These are phyloP conservation scores for Hydrotaea cyrtoneurina DNA, from an alignment of 2,888 invertebrate genomes.

Conservation along the genomic window DNA sequence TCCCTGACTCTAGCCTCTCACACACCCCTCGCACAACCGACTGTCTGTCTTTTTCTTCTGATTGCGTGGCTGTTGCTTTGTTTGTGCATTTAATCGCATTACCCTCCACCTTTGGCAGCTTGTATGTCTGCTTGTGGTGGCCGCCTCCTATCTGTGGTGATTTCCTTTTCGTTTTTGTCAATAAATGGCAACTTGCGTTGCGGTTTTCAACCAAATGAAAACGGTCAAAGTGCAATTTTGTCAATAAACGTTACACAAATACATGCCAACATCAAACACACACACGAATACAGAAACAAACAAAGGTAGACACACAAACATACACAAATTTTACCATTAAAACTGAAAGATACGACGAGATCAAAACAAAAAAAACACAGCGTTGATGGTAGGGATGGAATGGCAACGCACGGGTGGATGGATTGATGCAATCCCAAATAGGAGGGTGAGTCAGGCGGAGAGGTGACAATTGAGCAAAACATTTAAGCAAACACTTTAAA, in stretches of 20 bases:
- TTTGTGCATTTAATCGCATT: conserved; percentile 61
- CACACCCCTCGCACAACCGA: too few relatives aligned
- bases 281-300: conserved; percentile 24
- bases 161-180: conserved; percentile 53
- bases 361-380: too few relatives aligned
- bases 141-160: not conserved
- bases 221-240: conserved; percentile 67
- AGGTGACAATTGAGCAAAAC: conserved; percentile 61
- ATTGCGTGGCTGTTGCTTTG: conserved; percentile 29
- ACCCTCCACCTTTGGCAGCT: conserved; percentile 30
- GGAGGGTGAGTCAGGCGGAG: not conserved
- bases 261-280: conserved; percentile 41
- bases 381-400: conserved; percentile 22
- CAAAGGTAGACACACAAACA: conserved; percentile 12
- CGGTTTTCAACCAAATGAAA: conserved; percentile 65
- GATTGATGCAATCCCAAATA: not conserved
- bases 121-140: not conserved
- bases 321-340: conserved; percentile 16
- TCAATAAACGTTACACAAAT: conserved; percentile 62
- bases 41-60: not conserved
- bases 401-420: not conserved
- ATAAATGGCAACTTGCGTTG: conserved; percentile 66
- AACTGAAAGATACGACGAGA: conserved; percentile 20
- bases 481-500: conserved; percentile 70
- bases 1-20: too few relatives aligned